phyloP scores from a whole-genome alignment of 2,888 invertebrate genomes.

The Lapara coniferarum region DNA sequence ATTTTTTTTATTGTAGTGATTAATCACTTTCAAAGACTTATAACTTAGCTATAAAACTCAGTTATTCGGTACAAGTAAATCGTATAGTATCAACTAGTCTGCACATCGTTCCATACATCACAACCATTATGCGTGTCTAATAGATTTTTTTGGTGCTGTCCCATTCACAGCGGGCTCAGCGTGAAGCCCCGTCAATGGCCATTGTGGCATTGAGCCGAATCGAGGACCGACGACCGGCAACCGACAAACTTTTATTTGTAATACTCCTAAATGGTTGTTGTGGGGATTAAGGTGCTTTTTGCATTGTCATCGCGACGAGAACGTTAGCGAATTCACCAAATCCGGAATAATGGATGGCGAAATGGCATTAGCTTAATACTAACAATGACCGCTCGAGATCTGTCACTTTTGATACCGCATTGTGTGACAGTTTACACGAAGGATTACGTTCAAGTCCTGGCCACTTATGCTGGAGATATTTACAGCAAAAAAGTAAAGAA shows the following conservation, averaged over 20 bases:
- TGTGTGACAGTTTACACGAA: constrained; percentile 65
- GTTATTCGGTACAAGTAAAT: constrained; percentile 44
- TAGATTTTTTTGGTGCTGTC: constrained; percentile 77
- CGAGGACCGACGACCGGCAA: constrained; percentile 54
- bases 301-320: constrained; percentile 70
- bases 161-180: constrained; percentile 78
- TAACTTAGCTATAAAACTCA: background rate
- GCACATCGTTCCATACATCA: constrained; percentile 61
- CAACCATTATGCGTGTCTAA: constrained; percentile 78
- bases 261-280: constrained; percentile 80
- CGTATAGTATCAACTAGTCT: constrained; percentile 62
- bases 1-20: background rate
- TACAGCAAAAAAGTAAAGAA: background rate
- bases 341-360: constrained; percentile 48
- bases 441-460: constrained; percentile 66
- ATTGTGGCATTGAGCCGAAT: constrained; percentile 70
- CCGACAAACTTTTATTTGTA: constrained; percentile 81
- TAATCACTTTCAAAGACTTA: background rate
- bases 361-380: constrained; percentile 56
- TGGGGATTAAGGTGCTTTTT: constrained; percentile 73
- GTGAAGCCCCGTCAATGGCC: constrained; percentile 77
- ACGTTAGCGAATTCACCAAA: constrained; percentile 60
- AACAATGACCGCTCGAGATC: constrained; percentile 69
- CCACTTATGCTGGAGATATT: constrained; percentile 49
- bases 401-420: constrained; percentile 73